Percentiles rank a stretch among this genome's conserved stretches.
Evolutionary conservation across 2,113 vertebrate genomes (phyloP).

Genomic region (Anser brachyrhynchus): DNA sequence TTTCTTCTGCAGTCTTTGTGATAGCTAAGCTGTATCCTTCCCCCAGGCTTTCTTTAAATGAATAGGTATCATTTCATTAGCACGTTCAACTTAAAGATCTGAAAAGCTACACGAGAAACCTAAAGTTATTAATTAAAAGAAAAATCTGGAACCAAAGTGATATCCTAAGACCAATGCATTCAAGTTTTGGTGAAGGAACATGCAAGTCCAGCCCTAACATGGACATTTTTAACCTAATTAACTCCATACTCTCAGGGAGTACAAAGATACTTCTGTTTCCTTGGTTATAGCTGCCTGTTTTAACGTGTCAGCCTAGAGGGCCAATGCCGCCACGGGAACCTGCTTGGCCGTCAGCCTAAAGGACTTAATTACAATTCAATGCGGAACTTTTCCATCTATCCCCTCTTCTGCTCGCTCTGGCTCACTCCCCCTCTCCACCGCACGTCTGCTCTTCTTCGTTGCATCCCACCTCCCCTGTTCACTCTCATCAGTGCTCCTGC

Average conservation of each 20-base stretch:
- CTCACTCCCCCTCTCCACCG: neutral
- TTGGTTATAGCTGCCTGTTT: neutral
- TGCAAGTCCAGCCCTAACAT: neutral
- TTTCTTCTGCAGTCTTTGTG: neutral
- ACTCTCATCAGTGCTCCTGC: neutral
- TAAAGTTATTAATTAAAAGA: neutral
- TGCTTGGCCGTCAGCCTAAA: neutral
- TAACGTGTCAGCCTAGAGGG: neutral
- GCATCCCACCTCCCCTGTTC: neutral
- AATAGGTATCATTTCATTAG: neutral
- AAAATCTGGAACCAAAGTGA: neutral
- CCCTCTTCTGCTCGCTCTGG: neutral
- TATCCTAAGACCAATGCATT: rapidly evolving
- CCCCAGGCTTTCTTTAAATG: neutral
- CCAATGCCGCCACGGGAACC: neutral
- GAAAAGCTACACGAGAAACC: neutral
- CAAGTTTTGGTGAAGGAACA: neutral
- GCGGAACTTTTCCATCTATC: neutral
- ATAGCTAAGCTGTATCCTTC: neutral
- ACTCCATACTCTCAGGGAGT: neutral
- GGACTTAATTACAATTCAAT: neutral
- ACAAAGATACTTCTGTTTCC: neutral
- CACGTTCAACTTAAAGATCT: neutral
- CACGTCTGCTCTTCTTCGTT: rapidly evolving
- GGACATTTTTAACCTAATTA: neutral